Evolutionary conservation across 2,888 invertebrate genomes (phyloP).

Genomic region (Nemotelus nigrinus): DNA sequence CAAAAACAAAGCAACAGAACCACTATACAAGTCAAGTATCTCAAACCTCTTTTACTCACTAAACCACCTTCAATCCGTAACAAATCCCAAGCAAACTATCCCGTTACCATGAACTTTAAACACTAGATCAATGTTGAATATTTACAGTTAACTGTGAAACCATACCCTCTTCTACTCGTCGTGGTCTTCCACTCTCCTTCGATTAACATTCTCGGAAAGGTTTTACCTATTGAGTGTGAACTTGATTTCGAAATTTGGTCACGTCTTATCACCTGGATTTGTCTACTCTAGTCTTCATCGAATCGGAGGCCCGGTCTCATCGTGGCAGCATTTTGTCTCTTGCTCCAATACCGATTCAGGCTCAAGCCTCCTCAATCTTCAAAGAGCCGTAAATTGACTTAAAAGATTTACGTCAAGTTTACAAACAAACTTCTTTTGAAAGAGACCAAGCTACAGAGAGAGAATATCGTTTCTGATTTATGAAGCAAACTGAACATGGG

Average conservation of each 20-base stretch:
- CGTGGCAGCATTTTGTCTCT: too few relatives aligned
- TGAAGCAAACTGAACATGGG: slow-evolving; percentile 15
- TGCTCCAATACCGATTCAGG: too few relatives aligned
- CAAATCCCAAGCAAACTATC: background rate
- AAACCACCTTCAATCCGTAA: background rate
- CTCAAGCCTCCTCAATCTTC: background rate
- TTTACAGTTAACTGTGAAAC: background rate
- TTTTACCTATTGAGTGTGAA: slow-evolving; percentile 24
- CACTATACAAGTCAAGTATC: too few relatives aligned
- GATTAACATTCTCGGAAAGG: background rate
- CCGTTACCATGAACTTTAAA: slow-evolving; percentile 3
- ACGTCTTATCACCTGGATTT: slow-evolving; percentile 47
- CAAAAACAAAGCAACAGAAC: too few relatives aligned
- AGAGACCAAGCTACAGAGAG: slow-evolving; percentile 17
- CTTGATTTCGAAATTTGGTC: slow-evolving; percentile 44
- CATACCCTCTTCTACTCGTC: background rate
- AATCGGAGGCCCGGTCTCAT: too few relatives aligned
- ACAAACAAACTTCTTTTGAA: slow-evolving; percentile 36
- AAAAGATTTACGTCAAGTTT: slow-evolving; percentile 45
- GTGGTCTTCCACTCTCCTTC: slow-evolving; percentile 11
- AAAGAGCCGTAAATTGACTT: slow-evolving; percentile 44
- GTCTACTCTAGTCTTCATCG: slow-evolving; percentile 9
- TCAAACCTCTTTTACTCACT: too few relatives aligned
- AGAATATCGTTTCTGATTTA: slow-evolving; percentile 41
- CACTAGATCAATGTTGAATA: slow-evolving; percentile 6